Conservation (phyloP, 2,113 vertebrate genomes). For the Rostratula benghalensis region DNA sequence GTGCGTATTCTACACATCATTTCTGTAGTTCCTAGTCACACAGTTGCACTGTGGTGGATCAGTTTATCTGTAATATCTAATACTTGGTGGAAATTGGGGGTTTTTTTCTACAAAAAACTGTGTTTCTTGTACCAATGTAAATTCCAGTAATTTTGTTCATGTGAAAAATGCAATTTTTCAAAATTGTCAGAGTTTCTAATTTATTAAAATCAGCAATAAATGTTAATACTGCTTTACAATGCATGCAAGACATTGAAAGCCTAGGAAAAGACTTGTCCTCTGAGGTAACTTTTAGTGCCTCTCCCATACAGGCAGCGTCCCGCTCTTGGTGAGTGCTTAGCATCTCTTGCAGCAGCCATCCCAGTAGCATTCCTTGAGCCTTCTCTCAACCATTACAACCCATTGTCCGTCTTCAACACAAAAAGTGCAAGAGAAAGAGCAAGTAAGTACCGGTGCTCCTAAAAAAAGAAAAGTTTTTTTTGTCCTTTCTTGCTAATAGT, state of each 20-base stretch:
- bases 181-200: neutral
- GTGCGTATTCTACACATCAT: neutral
- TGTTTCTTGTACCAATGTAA: neutral
- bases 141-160: neutral
- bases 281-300: constrained; percentile 6
- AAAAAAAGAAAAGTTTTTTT: neutral
- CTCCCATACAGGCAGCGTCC: constrained; percentile 87
- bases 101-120: neutral
- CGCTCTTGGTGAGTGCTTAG: constrained; percentile 95
- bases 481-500: neutral
- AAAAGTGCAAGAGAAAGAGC: constrained; percentile 90
- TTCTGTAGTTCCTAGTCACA: neutral
- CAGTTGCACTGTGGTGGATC: neutral
- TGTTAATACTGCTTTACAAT: neutral
- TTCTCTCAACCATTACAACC: constrained; percentile 90
- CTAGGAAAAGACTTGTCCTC: neutral
- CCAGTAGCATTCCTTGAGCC: constrained; percentile 98
- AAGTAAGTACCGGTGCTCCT: constrained; percentile 79
- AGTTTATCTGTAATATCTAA: neutral
- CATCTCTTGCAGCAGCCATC: constrained; percentile 93
- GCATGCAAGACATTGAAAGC: neutral
- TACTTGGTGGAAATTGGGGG: neutral
- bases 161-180: neutral
- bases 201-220: neutral
- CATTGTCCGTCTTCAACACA: constrained; percentile 93